Conservation (phyloP, 2,888 invertebrate genomes). For the Drosophila stalkeri region DNA sequence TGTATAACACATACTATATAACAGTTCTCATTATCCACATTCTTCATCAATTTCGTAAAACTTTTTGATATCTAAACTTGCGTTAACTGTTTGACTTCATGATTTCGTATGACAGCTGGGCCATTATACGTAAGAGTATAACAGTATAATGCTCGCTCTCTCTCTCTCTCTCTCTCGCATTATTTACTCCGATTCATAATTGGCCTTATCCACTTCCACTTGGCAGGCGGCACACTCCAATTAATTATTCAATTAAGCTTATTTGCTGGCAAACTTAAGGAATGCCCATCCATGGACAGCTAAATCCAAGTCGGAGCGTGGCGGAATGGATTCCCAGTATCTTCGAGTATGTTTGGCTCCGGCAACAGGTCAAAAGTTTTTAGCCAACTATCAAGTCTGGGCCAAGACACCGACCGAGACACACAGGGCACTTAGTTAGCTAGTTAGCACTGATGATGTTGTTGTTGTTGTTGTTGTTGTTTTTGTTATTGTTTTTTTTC, state of each 20-base stretch:
- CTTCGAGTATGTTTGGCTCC: conserved; percentile 16
- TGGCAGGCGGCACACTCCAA: conserved; percentile 50
- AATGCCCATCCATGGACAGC: conserved; percentile 11
- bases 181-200: neutral
- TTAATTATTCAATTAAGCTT: conserved; percentile 70
- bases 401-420: conserved; percentile 21
- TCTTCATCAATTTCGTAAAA: neutral
- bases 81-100: neutral
- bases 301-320: neutral
- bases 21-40: neutral
- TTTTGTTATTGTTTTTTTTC: neutral
- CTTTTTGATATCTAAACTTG: neutral
- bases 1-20: neutral
- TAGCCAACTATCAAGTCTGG: conserved; percentile 51
- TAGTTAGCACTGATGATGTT: conserved; percentile 32
- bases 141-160: neutral
- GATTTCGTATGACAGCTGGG: neutral
- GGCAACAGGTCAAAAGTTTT: conserved; percentile 73
- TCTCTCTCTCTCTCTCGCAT: no score
- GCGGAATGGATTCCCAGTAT: neutral
- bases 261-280: conserved; percentile 54
- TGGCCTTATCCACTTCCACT: neutral
- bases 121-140: neutral
- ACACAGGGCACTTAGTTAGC: conserved; percentile 45
- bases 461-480: neutral